These are phyloP conservation scores for Cylloceria caligata DNA, from an alignment of 2,888 invertebrate genomes.

Conservation along the genomic window DNA sequence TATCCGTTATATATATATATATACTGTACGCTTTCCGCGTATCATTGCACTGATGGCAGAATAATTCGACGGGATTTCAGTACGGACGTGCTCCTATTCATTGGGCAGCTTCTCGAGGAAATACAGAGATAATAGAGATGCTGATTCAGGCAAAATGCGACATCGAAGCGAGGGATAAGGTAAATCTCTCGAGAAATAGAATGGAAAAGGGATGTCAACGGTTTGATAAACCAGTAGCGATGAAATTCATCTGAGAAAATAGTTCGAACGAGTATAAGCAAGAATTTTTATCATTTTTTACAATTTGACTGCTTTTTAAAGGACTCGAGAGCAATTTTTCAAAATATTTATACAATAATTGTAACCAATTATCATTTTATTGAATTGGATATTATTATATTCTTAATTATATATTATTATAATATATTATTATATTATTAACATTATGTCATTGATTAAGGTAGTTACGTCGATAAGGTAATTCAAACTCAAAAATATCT, in stretches of 20 bases:
- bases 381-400: neutral
- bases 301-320: neutral
- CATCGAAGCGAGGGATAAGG: constrained; percentile 91
- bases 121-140: constrained; percentile 90
- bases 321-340: neutral
- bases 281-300: neutral
- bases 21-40: constrained; percentile 6
- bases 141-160: constrained; percentile 90
- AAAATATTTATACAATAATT: neutral
- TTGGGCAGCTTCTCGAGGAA: constrained; percentile 91
- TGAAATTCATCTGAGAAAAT: neutral
- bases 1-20: constrained; percentile 2
- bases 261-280: neutral
- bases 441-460: too few species aligned
- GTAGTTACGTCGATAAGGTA: too few species aligned
- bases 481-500: too few species aligned
- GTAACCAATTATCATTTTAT: neutral
- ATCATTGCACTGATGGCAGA: constrained; percentile 24
- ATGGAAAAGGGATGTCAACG: constrained; percentile 1
- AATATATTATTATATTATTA: too few species aligned
- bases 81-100: constrained; percentile 91
- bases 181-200: constrained; percentile 77
- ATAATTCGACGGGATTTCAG: constrained; percentile 81
- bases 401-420: neutral
- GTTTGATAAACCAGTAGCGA: neutral